Evolutionary conservation across 1,140 invertebrate species (phyloP).

Genomic region (Amphibalanus amphitrite): DNA sequence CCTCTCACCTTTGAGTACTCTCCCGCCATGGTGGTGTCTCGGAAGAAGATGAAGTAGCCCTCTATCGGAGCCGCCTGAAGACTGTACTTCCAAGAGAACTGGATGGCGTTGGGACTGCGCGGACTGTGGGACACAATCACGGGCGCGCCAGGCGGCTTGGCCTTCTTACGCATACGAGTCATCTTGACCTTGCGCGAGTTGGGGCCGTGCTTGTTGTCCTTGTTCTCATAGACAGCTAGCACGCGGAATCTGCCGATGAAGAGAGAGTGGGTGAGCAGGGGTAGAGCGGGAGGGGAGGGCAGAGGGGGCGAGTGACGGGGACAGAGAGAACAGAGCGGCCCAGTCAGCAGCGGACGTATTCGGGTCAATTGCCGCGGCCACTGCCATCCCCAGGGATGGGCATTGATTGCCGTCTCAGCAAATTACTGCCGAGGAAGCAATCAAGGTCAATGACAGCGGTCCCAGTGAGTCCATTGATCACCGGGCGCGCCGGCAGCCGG

Average conservation of each 20-base stretch:
- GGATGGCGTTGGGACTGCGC: slow-evolving; percentile 44
- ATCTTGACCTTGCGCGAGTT: slow-evolving; percentile 60
- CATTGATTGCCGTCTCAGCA: slow-evolving; percentile 7
- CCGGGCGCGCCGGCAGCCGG: too few relatives aligned
- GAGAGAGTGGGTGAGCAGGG: too few relatives aligned
- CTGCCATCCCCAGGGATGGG: not conserved
- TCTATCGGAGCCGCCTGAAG: slow-evolving; percentile 35
- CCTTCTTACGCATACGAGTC: slow-evolving; percentile 34
- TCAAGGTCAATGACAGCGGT: too few relatives aligned
- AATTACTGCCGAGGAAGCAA: too few relatives aligned
- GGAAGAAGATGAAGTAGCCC: slow-evolving; percentile 79
- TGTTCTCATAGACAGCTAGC: slow-evolving; percentile 80
- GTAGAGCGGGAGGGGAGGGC: too few relatives aligned
- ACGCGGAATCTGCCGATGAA: slow-evolving; percentile 80
- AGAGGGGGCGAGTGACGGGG: not conserved
- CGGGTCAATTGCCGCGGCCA: not conserved
- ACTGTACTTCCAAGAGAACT: slow-evolving; percentile 49
- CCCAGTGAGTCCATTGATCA: too few relatives aligned
- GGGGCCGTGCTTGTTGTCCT: slow-evolving; percentile 71
- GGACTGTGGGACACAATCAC: slow-evolving; percentile 51
- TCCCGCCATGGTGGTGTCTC: slow-evolving; percentile 54
- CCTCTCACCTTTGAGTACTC: slow-evolving; percentile 59
- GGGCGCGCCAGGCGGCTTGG: slow-evolving; percentile 49
- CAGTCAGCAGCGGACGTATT: too few relatives aligned
- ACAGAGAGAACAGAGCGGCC: slow-evolving; percentile 3